Conservation (phyloP, 2,113 vertebrate genomes). For the Coryphaenoides rupestris region DNA sequence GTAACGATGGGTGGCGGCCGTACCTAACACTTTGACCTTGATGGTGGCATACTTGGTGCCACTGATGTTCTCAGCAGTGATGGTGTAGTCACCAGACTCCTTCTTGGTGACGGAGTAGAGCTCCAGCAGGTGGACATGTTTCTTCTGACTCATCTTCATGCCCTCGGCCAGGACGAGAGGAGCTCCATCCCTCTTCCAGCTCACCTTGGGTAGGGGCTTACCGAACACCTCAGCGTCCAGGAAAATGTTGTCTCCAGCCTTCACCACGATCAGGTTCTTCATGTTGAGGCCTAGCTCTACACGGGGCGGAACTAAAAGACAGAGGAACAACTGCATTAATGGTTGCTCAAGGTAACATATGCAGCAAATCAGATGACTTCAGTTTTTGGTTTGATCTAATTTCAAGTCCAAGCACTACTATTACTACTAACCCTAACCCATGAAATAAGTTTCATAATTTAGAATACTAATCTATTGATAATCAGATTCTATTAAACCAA, state of each 20-base stretch:
- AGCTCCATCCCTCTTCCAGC: conserved; percentile 85
- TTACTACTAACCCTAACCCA: too few species aligned
- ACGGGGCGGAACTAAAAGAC: conserved; percentile 84
- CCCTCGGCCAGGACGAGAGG: conserved; percentile 82
- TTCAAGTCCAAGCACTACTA: too few species aligned
- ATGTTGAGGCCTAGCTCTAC: conserved; percentile 90
- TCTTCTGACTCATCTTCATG: conserved; percentile 85
- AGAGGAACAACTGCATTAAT: background rate
- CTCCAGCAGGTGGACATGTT: conserved; percentile 85
- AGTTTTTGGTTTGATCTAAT: too few species aligned
- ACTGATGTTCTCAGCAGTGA: conserved; percentile 89
- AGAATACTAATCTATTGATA: too few species aligned
- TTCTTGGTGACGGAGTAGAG: conserved; percentile 90
- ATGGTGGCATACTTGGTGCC: conserved; percentile 91
- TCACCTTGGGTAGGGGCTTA: conserved; percentile 88
- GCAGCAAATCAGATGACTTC: too few species aligned
- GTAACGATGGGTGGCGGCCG: conserved; percentile 28
- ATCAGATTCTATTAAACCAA: too few species aligned
- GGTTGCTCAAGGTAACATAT: too few species aligned
- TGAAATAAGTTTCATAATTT: too few species aligned
- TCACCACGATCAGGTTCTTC: conserved; percentile 90
- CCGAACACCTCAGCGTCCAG: conserved; percentile 92
- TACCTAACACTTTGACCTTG: conserved; percentile 95
- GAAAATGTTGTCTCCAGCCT: conserved; percentile 89
- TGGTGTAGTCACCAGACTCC: conserved; percentile 93